phyloP scores from a whole-genome alignment of 2,797 vertebrate species.

The Microctenopoma stevenorrisi region DNA sequence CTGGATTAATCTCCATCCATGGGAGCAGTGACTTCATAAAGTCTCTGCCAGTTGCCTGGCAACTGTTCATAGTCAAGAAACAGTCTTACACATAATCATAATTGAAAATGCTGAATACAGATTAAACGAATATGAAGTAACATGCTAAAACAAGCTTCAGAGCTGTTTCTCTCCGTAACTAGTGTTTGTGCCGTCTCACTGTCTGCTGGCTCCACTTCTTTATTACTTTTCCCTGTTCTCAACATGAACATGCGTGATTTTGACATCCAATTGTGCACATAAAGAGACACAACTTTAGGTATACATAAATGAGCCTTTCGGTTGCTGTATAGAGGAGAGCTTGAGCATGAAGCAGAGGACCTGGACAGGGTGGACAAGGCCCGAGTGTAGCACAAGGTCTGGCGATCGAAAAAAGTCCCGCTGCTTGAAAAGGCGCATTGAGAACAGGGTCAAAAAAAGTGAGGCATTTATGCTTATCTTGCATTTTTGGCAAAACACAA shows the following conservation, averaged over 20 bases:
- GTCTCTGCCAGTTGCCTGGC: background rate
- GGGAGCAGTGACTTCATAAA: background rate
- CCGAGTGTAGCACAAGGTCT: background rate
- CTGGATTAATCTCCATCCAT: background rate
- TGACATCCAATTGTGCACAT: background rate
- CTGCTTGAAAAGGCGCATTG: background rate
- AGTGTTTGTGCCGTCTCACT: too few species aligned
- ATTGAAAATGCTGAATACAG: too few species aligned
- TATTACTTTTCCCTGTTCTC: too few species aligned
- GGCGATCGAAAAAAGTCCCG: background rate
- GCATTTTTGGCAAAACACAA: slow-evolving; percentile 53
- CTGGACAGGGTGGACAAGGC: background rate
- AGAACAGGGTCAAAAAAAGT: slow-evolving; percentile 20
- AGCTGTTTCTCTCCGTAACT: too few species aligned
- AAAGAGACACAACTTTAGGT: background rate
- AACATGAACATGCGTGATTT: too few species aligned
- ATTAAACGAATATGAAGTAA: background rate
- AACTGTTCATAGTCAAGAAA: background rate
- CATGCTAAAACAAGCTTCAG: background rate
- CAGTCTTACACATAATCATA: too few species aligned
- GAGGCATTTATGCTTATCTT: slow-evolving; percentile 26
- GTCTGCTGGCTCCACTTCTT: too few species aligned
- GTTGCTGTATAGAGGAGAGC: background rate
- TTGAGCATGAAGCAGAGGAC: background rate
- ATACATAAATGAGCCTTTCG: background rate